Evolutionary conservation across 92 coral and sea anemone species (phyloP).

Genomic region (Actinostola sp.): DNA sequence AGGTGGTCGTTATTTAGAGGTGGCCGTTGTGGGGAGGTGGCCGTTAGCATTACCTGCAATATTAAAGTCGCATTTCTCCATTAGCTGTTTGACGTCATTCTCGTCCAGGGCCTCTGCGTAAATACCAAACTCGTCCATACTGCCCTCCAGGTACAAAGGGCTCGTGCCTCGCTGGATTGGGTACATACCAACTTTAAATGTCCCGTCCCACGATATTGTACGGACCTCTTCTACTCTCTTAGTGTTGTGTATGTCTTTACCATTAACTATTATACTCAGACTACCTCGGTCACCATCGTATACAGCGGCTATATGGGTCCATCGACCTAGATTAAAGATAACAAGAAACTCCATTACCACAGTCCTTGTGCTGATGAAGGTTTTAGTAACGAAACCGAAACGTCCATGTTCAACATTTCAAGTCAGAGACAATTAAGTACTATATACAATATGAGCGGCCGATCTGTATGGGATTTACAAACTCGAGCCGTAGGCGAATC

Average conservation of each 20-base stretch:
- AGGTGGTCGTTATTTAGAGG: too few relatives aligned
- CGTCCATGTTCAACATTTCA: too few relatives aligned
- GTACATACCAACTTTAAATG: slow-evolving; percentile 46
- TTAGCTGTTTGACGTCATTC: slow-evolving; percentile 41
- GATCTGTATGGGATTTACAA: too few relatives aligned
- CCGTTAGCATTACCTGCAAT: slow-evolving; percentile 32
- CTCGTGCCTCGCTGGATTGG: slow-evolving; percentile 31
- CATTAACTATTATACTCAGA: slow-evolving; percentile 58
- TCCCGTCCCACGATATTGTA: slow-evolving; percentile 50
- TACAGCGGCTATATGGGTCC: slow-evolving; percentile 67
- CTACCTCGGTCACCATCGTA: slow-evolving; percentile 54
- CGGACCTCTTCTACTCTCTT: slow-evolving; percentile 34
- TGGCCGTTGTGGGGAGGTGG: too few relatives aligned
- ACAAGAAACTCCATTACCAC: neutral
- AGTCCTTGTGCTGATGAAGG: too few relatives aligned
- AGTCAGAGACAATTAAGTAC: too few relatives aligned
- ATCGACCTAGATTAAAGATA: slow-evolving; percentile 41
- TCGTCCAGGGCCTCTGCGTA: slow-evolving; percentile 53
- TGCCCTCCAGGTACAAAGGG: slow-evolving; percentile 41
- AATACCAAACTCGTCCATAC: slow-evolving; percentile 62
- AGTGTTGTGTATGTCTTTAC: slow-evolving; percentile 32
- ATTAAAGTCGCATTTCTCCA: slow-evolving; percentile 56
- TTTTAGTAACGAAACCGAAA: too few relatives aligned
- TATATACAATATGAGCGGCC: too few relatives aligned
- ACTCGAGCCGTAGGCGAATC: too few relatives aligned